Percentiles rank a stretch among this genome's conserved stretches.
Evolutionary conservation across 1,140 invertebrate species (phyloP).

Genomic region (Ptiloglossa arizonensis): DNA sequence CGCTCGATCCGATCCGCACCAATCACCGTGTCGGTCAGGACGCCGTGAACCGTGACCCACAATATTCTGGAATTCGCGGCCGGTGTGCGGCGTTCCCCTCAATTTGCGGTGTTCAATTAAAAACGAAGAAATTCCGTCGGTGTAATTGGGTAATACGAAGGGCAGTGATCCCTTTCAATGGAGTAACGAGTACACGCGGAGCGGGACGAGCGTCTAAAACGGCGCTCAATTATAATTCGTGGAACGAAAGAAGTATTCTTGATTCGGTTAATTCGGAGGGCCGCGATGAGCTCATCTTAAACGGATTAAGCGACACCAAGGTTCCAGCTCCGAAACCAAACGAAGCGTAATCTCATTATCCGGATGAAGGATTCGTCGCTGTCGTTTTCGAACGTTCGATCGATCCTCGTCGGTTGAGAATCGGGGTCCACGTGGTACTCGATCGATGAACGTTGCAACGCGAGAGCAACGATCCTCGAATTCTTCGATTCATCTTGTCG

Average conservation of each 20-base stretch:
- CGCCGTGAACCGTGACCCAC: background rate
- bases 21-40: no score
- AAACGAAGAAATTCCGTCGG: constrained; percentile 25
- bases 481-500: no score
- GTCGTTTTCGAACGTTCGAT: constrained; percentile 18
- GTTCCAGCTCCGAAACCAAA: constrained; percentile 22
- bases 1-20: no score
- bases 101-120: no score
- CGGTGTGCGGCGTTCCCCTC: no score
- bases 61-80: no score
- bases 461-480: no score
- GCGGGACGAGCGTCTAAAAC: constrained; percentile 3
- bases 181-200: constrained; percentile 3
- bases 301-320: constrained; percentile 24
- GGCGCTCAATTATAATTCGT: constrained; percentile 10
- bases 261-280: constrained; percentile 41
- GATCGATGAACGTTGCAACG: background rate
- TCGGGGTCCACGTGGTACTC: background rate
- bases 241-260: constrained; percentile 40
- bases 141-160: background rate
- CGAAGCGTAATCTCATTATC: constrained; percentile 2
- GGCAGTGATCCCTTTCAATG: constrained; percentile 27
- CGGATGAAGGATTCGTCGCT: constrained; percentile 21
- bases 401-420: background rate
- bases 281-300: constrained; percentile 42